Percentiles rank a stretch among this genome's conserved stretches.
phyloP scores from a whole-genome alignment of 37 sponge, comb jelly and placozoan species.

The Ephydatia muelleri region DNA sequence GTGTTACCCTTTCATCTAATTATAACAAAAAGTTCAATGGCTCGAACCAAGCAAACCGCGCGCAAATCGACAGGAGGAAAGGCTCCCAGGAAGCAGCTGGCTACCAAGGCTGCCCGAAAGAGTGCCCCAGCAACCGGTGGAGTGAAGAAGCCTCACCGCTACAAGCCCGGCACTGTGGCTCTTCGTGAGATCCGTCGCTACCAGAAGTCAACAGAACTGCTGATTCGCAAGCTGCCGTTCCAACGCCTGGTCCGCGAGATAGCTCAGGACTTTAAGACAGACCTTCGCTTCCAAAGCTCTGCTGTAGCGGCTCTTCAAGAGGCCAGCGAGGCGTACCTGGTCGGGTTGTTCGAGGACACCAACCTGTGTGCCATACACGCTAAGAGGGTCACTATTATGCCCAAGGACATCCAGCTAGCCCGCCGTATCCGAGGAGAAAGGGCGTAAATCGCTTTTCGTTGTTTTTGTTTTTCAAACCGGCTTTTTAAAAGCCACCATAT shows the following conservation, averaged over 20 bases:
- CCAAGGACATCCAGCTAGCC: slow-evolving; percentile 99
- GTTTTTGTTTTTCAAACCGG: not conserved
- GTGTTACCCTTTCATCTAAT: too few species aligned
- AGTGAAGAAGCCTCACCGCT: slow-evolving; percentile 93
- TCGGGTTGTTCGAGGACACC: slow-evolving; percentile 97
- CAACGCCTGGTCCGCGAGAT: slow-evolving; percentile 91
- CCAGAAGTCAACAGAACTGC: slow-evolving; percentile 91
- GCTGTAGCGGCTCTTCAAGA: slow-evolving; percentile 91
- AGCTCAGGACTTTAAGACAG: slow-evolving; percentile 94
- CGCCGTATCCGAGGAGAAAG: slow-evolving; percentile 96
- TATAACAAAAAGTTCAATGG: slow-evolving; percentile 50
- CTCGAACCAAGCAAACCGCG: slow-evolving; percentile 92
- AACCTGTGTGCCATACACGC: slow-evolving; percentile 99
- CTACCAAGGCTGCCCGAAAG: slow-evolving; percentile 92
- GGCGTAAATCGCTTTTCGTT: slow-evolving; percentile 54
- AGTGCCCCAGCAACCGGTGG: slow-evolving; percentile 93
- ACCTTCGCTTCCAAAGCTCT: slow-evolving; percentile 89
- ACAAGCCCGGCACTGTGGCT: slow-evolving; percentile 94
- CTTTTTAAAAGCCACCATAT: not conserved
- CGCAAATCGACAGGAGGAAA: slow-evolving; percentile 94
- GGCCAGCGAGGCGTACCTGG: slow-evolving; percentile 95
- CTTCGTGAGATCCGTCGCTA: slow-evolving; percentile 93
- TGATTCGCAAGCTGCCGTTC: slow-evolving; percentile 92
- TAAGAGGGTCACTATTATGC: slow-evolving; percentile 99
- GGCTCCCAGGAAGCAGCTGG: slow-evolving; percentile 92